Evolutionary conservation across 2,888 invertebrate species (phyloP), one percentile per base, ranked within the genome.

Genomic region (Abrostola triplasia): DNA sequence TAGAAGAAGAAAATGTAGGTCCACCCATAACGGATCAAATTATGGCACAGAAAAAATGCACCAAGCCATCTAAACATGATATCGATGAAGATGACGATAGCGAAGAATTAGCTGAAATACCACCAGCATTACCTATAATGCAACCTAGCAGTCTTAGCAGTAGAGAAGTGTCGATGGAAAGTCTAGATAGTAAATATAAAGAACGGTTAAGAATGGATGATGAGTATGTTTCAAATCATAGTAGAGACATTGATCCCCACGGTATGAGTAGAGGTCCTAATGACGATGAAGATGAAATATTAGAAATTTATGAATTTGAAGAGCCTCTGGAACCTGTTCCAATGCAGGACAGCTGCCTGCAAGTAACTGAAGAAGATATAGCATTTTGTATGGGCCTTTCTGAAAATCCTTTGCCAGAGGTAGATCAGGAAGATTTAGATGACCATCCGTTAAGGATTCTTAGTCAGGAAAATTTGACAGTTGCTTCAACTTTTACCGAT

Each of bases 361-460:
- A 98, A 95, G 98, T 98, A 58, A 98, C 98, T 6, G 98, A 98
- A 92, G 98, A 98, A 91, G 98, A 98, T 86, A 98, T 98, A 69
- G 98, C 98, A 5, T 95, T 97, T 59, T 98, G 98, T 82, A 98
- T 98, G 97, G 97, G 97, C 47, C 95, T 95, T 78, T 90, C 93
- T 55, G 97, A 97, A 76, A 96, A 97, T 90, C 96, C 96, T 50
- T 87, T 97, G 41, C 96, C 96, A 0, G 97, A 97, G 89, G 96
- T 96, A 36, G 97, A 97, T 80, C 97, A 97, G 84, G 96, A 96
- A 73, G 96, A 96, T 59, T 48, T 70, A 64, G 96, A 97, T 70
- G 97, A 97, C 84, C 98, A 98, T 95, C 98, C 98, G 0, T 92
- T 98, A 55, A 95, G 98, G 77, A 97, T 98, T 80, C 95, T 98